Evolutionary conservation across 2,888 invertebrate species (phyloP), one percentile per base, ranked within the genome.

Genomic region (Stenchaetothrips biformis): DNA sequence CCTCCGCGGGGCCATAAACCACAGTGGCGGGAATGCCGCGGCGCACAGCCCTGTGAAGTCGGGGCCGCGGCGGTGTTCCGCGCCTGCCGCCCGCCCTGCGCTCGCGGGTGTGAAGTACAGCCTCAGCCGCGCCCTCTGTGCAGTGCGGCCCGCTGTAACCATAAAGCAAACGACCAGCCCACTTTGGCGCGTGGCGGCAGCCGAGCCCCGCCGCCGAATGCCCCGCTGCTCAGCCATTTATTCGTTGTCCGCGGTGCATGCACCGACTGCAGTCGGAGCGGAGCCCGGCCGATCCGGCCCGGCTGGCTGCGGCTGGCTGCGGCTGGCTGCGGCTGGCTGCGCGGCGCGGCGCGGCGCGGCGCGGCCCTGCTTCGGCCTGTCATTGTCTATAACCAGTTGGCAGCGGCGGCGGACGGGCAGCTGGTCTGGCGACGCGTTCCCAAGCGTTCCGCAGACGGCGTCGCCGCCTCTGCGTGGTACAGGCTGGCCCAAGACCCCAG

Each of bases 31-130:
- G 67, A 74, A 74, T 74, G 25, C 67, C 25, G 21, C 67, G 25
- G 21, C n/a, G 67, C 67, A 67, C 21, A 74, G 25, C 67, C 67
- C 67, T 74, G 67, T 74, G 25, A 74, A 74, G 67, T 74, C 67
- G 25, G 21, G 4, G 9, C 25, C 21, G 53, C 53, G 2, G 53
- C 53, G 2, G 9, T 53, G 53, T 16, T 16, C 16, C 53, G 53
- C 53, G 53, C 53, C 2, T 13, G 53, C 53, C 53, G 53, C 16
- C 1, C 53, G 3, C 53, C 2, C 53, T 7, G 13, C 53, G 13
- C 37, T 37, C 37, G n/a, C 37, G 37, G 4, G 4, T 37, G 37
- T 37, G 37, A 37, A 37, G 37, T 37, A 37, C 37, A 37, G 37
- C 37, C 37, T 2, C 53, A 4, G 6, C 53, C 11, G 53, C 53